A percentile compares a stretch with the other conserved stretches of the same genome.
These are phyloP conservation scores for Agrotis clavis DNA, from an alignment of 2,888 invertebrate species.

Conservation along the genomic window DNA sequence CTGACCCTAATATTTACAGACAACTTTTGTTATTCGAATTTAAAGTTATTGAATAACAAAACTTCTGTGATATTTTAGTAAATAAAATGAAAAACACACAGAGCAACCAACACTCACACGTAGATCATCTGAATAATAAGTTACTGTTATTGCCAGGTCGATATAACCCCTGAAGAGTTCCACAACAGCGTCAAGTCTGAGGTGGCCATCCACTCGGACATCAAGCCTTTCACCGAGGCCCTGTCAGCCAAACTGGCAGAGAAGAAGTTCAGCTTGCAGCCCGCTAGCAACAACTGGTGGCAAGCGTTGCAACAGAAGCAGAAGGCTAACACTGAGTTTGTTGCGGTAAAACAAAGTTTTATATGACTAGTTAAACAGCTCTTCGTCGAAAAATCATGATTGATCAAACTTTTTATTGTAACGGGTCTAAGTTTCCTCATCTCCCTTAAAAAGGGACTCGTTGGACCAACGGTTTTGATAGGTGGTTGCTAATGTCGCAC, in stretches of 20 bases:
- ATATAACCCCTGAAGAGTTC: conserved; percentile 97
- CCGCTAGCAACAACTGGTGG: conserved; percentile 94
- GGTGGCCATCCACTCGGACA: conserved; percentile 96
- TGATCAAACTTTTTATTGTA: too few species aligned
- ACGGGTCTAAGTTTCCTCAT: too few species aligned
- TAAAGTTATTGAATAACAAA: too few species aligned
- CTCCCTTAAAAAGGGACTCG: too few species aligned
- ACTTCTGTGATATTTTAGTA: too few species aligned
- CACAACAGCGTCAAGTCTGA: conserved; percentile 96
- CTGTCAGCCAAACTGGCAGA: conserved; percentile 91
- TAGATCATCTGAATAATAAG: not conserved
- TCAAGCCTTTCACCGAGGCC: conserved; percentile 93
- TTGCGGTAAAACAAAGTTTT: conserved; percentile 88
- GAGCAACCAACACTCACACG: not conserved
- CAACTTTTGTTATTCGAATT: too few species aligned
- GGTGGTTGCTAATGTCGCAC: too few species aligned
- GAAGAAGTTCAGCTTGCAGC: conserved; percentile 91
- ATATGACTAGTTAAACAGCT: not conserved
- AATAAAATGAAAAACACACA: not conserved
- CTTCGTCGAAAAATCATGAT: too few species aligned
- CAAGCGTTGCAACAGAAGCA: conserved; percentile 93
- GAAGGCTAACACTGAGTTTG: conserved; percentile 93
- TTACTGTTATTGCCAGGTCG: conserved; percentile 91
- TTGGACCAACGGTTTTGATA: too few species aligned
- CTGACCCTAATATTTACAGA: too few species aligned